A percentile compares a stretch with the other conserved stretches of the same genome.
Evolutionary conservation across 35 echinoderm and acorn worm genomes (phyloP).

Genomic region (Amphiura filiformis): DNA sequence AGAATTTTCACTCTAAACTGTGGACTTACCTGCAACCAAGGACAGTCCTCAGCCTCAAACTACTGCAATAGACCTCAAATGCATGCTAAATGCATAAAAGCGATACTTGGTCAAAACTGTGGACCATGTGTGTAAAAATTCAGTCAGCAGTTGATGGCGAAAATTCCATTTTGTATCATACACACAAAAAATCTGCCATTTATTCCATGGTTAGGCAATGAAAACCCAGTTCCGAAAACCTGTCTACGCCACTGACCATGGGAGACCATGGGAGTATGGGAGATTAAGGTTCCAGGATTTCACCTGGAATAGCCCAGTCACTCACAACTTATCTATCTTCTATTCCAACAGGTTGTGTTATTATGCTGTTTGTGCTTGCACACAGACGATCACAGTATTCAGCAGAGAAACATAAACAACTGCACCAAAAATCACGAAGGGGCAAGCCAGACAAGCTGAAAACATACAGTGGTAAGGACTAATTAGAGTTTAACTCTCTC

Average conservation of each 20-base stretch:
- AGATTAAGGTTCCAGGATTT: background rate
- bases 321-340: background rate
- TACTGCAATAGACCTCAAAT: too few relatives aligned
- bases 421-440: constrained; percentile 55
- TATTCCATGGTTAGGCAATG: background rate
- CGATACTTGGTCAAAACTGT: background rate
- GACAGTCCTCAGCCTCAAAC: too few relatives aligned
- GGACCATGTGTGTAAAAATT: too few relatives aligned
- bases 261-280: too few relatives aligned
- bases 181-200: too few relatives aligned
- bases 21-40: too few relatives aligned
- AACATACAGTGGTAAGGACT: constrained; percentile 59
- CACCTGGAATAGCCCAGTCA: background rate
- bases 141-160: too few relatives aligned
- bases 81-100: background rate
- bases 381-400: constrained; percentile 8
- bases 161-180: too few relatives aligned
- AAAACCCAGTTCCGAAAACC: too few relatives aligned
- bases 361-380: constrained; percentile 54
- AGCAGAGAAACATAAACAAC: constrained; percentile 49
- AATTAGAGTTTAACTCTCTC: too few relatives aligned
- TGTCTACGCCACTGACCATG: too few relatives aligned
- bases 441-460: constrained; percentile 54
- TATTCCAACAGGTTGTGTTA: constrained; percentile 39
- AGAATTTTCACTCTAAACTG: too few relatives aligned